Evolutionary conservation across 2,888 invertebrate species (phyloP).

Genomic region (Drosophila nigricruria): DNA sequence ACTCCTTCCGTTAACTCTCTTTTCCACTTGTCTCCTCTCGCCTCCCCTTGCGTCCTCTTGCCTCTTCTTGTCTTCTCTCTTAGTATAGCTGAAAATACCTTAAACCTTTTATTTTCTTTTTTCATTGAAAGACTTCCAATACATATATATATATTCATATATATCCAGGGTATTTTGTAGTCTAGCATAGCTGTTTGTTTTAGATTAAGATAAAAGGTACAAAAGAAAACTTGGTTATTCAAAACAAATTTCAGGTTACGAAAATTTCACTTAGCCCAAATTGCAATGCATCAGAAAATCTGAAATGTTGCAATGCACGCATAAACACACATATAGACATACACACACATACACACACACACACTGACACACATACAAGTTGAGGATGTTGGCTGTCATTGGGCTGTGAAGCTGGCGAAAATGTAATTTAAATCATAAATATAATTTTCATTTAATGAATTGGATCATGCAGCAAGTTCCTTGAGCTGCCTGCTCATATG

Average conservation of each 20-base stretch:
- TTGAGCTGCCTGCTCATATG: conserved; percentile 12
- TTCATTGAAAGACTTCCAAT: no score
- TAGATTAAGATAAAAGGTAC: background rate
- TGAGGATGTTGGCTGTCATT: conserved; percentile 20
- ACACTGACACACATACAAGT: conserved; percentile 1
- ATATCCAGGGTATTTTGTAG: background rate
- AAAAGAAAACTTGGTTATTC: background rate
- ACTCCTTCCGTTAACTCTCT: background rate
- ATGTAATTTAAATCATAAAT: conserved; percentile 78
- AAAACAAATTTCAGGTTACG: conserved; percentile 5
- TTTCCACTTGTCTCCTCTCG: background rate
- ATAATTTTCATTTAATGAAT: conserved; percentile 77
- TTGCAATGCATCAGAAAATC: conserved; percentile 12
- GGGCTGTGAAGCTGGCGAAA: conserved; percentile 39
- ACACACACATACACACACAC: background rate
- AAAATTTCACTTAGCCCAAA: conserved; percentile 16
- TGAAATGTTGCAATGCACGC: conserved; percentile 4
- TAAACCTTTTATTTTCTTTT: background rate
- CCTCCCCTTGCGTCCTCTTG: background rate
- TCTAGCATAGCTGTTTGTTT: background rate
- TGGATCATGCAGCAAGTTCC: conserved; percentile 59
- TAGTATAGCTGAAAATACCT: background rate
- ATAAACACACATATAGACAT: background rate
- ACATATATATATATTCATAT: background rate
- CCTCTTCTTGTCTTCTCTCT: background rate